A percentile compares a stretch with the other conserved stretches of the same genome.
Evolutionary conservation across 2,113 vertebrate genomes (phyloP).

Genomic region (Xiphias gladius): DNA sequence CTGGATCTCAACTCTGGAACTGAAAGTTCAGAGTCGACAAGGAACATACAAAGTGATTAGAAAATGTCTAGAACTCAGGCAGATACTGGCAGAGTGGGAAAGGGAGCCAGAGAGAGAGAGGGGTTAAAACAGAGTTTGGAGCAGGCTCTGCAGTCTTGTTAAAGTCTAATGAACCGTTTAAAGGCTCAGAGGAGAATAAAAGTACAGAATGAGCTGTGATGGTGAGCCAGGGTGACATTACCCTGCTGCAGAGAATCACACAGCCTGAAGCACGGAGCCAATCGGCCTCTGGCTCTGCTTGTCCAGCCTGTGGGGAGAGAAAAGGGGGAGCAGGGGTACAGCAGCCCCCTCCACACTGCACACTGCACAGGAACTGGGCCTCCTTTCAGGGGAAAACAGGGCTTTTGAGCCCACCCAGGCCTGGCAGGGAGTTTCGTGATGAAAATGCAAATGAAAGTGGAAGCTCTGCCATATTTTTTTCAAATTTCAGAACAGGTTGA

Average conservation of each 20-base stretch:
- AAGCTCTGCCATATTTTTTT: conserved; percentile 61
- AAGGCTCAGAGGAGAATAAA: conserved; percentile 68
- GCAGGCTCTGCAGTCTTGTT: conserved; percentile 73
- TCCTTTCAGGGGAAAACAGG: conserved; percentile 67
- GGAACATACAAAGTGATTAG: conserved; percentile 7
- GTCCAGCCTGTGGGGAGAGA: conserved; percentile 50
- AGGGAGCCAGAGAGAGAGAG: conserved; percentile 22
- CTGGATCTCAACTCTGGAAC: conserved; percentile 6
- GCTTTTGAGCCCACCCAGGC: conserved; percentile 68
- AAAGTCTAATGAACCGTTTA: conserved; percentile 82
- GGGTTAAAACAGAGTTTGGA: conserved; percentile 62
- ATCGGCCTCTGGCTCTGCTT: conserved; percentile 57
- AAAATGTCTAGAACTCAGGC: background rate
- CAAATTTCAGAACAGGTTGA: conserved; percentile 59
- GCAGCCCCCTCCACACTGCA: conserved; percentile 61
- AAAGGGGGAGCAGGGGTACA: conserved; percentile 25
- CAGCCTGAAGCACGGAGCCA: conserved; percentile 72
- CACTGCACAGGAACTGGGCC: conserved; percentile 69
- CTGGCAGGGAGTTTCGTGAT: conserved; percentile 66
- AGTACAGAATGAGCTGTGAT: conserved; percentile 73
- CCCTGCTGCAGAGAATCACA: conserved; percentile 79
- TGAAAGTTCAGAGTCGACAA: conserved; percentile 11
- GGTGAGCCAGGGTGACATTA: conserved; percentile 79
- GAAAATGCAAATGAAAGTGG: conserved; percentile 73
- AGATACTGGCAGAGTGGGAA: background rate